phyloP scores from a whole-genome alignment of 2,113 vertebrate genomes.

The Tragelaphus buxtoni region DNA sequence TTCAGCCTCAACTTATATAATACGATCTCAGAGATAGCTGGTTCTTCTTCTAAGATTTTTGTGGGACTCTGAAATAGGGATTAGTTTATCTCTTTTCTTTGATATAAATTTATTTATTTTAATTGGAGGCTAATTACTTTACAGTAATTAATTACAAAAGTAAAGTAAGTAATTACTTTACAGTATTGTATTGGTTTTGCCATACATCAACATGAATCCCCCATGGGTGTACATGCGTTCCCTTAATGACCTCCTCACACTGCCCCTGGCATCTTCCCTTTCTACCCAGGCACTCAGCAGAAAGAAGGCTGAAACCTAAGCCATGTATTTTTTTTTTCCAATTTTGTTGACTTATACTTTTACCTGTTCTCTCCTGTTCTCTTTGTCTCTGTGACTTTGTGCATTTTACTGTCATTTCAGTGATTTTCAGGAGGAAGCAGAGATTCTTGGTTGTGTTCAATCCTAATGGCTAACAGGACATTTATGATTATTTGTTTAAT shows the following conservation, averaged over 20 bases:
- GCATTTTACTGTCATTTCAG: background rate
- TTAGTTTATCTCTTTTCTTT: background rate
- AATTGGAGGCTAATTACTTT: too few species aligned
- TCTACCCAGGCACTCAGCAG: background rate
- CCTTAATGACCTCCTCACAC: background rate
- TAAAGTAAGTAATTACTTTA: too few species aligned
- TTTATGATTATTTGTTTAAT: conserved; percentile 10
- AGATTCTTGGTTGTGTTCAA: background rate
- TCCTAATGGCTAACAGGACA: background rate
- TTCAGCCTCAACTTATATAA: background rate
- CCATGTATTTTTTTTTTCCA: background rate
- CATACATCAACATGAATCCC: too few species aligned
- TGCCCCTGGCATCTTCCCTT: background rate
- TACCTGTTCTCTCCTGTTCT: background rate
- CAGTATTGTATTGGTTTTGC: too few species aligned
- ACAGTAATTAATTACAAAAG: too few species aligned
- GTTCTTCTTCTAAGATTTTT: background rate
- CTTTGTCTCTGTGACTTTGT: background rate
- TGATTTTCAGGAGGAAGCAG: background rate
- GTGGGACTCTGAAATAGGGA: background rate
- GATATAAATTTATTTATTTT: too few species aligned
- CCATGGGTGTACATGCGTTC: too few species aligned
- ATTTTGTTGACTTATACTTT: background rate
- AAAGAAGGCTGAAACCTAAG: background rate
- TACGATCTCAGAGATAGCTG: background rate